phyloP scores from a whole-genome alignment of 2,888 invertebrate species.

The Eremobia ochroleuca region DNA sequence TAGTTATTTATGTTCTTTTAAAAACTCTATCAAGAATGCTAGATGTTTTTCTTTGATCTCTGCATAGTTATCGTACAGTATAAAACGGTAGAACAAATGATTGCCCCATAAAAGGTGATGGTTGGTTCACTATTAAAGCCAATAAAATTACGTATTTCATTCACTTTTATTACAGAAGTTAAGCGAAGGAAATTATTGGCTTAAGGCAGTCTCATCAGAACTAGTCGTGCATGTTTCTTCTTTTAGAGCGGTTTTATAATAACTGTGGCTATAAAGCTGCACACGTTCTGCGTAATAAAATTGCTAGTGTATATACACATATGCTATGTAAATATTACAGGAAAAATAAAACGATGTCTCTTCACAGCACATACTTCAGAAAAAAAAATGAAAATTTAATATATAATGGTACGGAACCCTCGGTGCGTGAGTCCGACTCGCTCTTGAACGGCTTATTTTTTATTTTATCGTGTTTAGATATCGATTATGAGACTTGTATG shows the following conservation, averaged over 20 bases:
- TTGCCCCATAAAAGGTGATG: constrained; percentile 41
- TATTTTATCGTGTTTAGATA: no score
- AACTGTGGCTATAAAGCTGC: neutral
- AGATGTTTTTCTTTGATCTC: constrained; percentile 18
- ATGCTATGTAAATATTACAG: no score
- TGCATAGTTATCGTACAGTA: constrained; percentile 29
- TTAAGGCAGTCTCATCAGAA: constrained; percentile 23
- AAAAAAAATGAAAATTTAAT: no score
- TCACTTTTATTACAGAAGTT: constrained; percentile 49
- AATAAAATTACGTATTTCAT: constrained; percentile 50
- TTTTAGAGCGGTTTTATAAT: neutral
- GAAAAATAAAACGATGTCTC: no score
- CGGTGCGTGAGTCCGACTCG: no score
- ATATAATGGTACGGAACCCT: no score
- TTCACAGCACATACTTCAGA: no score
- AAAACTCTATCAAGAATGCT: neutral
- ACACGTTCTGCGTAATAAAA: neutral
- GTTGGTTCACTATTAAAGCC: constrained; percentile 44
- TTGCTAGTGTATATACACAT: no score
- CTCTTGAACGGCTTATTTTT: no score
- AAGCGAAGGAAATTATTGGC: constrained; percentile 35
- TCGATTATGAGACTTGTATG: no score
- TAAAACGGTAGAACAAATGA: constrained; percentile 44
- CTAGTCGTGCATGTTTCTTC: constrained; percentile 3
- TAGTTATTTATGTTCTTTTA: neutral